Percentiles rank a stretch among this genome's conserved stretches.
Conservation (phyloP, 2,888 invertebrate genomes). For the Morpho deidamia region DNA sequence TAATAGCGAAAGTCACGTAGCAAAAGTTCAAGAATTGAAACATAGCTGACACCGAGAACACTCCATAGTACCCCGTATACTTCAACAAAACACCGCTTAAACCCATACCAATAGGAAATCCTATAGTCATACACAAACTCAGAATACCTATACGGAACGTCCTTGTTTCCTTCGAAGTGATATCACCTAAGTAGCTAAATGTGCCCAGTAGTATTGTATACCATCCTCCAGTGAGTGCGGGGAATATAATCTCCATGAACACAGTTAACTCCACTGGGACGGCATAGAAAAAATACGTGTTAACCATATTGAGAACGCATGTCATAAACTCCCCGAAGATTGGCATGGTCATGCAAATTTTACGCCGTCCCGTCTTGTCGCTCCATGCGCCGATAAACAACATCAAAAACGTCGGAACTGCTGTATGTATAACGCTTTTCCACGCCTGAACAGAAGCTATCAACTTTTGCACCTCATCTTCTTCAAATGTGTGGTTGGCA, state of each 20-base stretch:
- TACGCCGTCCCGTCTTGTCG: slow-evolving; percentile 77
- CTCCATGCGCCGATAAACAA: slow-evolving; percentile 82
- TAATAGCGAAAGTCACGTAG: slow-evolving; percentile 61
- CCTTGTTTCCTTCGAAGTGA: slow-evolving; percentile 74
- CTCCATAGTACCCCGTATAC: slow-evolving; percentile 73
- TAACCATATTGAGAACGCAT: slow-evolving; percentile 67
- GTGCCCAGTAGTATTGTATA: slow-evolving; percentile 77
- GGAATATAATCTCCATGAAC: slow-evolving; percentile 73
- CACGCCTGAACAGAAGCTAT: slow-evolving; percentile 76
- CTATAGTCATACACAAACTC: slow-evolving; percentile 66
- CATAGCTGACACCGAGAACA: slow-evolving; percentile 58
- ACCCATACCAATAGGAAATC: slow-evolving; percentile 69
- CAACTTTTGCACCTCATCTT: slow-evolving; percentile 80
- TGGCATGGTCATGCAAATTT: slow-evolving; percentile 79
- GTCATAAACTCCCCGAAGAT: slow-evolving; percentile 75
- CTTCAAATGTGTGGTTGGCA: slow-evolving; percentile 81
- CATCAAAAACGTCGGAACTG: slow-evolving; percentile 73
- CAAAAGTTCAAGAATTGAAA: slow-evolving; percentile 63
- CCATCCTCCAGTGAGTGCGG: slow-evolving; percentile 76
- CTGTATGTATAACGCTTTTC: slow-evolving; percentile 75
- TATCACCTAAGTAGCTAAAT: slow-evolving; percentile 80
- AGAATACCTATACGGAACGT: slow-evolving; percentile 79
- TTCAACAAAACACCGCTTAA: slow-evolving; percentile 60
- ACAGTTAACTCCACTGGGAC: slow-evolving; percentile 74
- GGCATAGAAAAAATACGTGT: slow-evolving; percentile 75